Evolutionary conservation across 2,797 vertebrate genomes (phyloP).

Genomic region (Myotis myotis): DNA sequence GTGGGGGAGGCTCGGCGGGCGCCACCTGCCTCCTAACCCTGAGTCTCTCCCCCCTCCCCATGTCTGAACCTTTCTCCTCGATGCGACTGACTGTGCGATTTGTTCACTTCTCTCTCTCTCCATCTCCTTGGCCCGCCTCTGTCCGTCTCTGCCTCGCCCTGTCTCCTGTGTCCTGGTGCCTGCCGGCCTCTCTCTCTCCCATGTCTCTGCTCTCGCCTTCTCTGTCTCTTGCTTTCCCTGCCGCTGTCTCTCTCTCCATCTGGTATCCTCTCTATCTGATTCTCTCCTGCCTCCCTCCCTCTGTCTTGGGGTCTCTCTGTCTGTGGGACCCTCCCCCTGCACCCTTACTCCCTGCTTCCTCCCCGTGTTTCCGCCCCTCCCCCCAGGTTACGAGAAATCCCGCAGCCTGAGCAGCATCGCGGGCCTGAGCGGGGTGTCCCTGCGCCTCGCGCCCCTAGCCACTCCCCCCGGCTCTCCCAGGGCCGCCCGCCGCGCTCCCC

Average conservation of each 20-base stretch:
- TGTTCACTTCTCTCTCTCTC: slow-evolving; percentile 85
- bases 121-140: slow-evolving; percentile 57
- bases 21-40: slow-evolving; percentile 55
- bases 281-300: slow-evolving; percentile 63
- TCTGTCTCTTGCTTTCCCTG: not conserved
- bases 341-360: slow-evolving; percentile 84
- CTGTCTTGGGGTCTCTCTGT: slow-evolving; percentile 11
- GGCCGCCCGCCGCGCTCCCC: slow-evolving; percentile 89
- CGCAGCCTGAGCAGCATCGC: slow-evolving; percentile 95
- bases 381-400: slow-evolving; percentile 93
- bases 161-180: not conserved
- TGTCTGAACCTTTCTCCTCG: slow-evolving; percentile 65
- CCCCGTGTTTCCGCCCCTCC: slow-evolving; percentile 43
- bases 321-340: slow-evolving; percentile 54
- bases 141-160: not conserved
- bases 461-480: slow-evolving; percentile 90
- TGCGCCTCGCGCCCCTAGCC: slow-evolving; percentile 91
- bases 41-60: slow-evolving; percentile 68
- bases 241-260: not conserved
- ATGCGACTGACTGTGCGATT: slow-evolving; percentile 70
- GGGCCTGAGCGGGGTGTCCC: slow-evolving; percentile 90
- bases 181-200: not conserved
- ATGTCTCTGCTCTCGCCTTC: not conserved
- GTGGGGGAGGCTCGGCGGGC: slow-evolving; percentile 44
- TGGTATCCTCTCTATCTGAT: not conserved